phyloP scores from a whole-genome alignment of 2,113 vertebrate genomes.

The Percopsis transmontana region DNA sequence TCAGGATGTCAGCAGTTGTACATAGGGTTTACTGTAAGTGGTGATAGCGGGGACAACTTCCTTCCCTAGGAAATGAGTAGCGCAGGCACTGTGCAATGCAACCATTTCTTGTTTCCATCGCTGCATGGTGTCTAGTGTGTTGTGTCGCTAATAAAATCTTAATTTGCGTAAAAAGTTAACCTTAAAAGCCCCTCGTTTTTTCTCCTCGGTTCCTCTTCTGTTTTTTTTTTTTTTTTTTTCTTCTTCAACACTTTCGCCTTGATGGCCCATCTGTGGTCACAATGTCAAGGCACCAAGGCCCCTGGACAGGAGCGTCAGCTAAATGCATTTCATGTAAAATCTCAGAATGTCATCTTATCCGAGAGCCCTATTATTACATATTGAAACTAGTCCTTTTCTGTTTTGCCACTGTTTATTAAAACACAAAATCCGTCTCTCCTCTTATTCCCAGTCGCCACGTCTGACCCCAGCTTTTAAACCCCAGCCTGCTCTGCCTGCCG shows the following conservation, averaged over 20 bases:
- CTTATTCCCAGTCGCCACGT: slow-evolving; percentile 36
- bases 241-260: background rate
- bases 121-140: background rate
- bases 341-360: background rate
- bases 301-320: no score
- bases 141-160: no score
- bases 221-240: background rate
- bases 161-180: no score
- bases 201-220: background rate
- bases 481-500: slow-evolving; percentile 42
- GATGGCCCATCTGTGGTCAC: background rate
- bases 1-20: background rate
- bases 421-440: slow-evolving; percentile 1
- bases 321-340: background rate
- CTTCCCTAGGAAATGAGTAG: slow-evolving; percentile 14
- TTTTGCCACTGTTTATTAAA: background rate
- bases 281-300: no score
- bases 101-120: background rate
- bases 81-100: no score
- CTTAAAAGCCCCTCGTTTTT: background rate
- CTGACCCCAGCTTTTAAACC: slow-evolving; percentile 10
- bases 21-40: background rate
- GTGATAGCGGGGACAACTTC: slow-evolving; percentile 11
- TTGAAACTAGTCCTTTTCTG: background rate
- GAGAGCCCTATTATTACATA: background rate